These are phyloP conservation scores for Polymixis lichenea DNA, from an alignment of 2,888 invertebrate genomes.

Conservation along the genomic window DNA sequence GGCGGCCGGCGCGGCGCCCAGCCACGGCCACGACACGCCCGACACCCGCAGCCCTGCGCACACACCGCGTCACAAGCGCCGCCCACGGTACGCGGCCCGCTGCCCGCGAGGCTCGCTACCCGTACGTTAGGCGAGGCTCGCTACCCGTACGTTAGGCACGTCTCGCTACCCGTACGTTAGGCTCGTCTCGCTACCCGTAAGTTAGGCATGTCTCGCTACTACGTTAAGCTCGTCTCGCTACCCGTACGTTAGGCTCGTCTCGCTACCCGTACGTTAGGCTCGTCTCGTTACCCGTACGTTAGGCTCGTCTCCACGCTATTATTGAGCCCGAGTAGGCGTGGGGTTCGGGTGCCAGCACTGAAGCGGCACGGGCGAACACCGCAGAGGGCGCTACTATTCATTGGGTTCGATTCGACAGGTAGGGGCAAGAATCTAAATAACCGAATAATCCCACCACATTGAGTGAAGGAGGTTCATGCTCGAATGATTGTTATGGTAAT, in stretches of 20 bases:
- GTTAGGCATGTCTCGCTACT: no score
- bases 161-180: no score
- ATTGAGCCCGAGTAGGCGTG: conserved; percentile 17
- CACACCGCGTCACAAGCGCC: conserved; percentile 74
- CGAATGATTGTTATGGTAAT: conserved; percentile 87
- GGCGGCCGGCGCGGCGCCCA: conserved; percentile 91
- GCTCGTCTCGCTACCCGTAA: no score
- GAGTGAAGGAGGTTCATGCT: conserved; percentile 84
- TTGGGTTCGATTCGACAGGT: conserved; percentile 30
- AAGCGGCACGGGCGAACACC: conserved; percentile 26
- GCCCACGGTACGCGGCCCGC: not conserved
- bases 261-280: no score
- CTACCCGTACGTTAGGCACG: no score
- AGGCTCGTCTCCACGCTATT: not conserved
- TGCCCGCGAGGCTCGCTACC: not conserved
- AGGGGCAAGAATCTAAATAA: conserved; percentile 79
- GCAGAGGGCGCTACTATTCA: conserved; percentile 32
- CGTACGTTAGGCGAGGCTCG: no score
- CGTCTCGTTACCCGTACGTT: no score
- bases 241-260: no score
- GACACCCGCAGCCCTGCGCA: conserved; percentile 94
- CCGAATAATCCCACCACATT: conserved; percentile 87
- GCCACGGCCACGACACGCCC: conserved; percentile 94
- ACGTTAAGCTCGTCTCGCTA: no score
- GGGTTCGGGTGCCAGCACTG: conserved; percentile 1